Percentiles rank a stretch among this genome's conserved stretches.
Evolutionary conservation across 1,140 invertebrate genomes (phyloP).

Genomic region (Propsilocerus akamusi): DNA sequence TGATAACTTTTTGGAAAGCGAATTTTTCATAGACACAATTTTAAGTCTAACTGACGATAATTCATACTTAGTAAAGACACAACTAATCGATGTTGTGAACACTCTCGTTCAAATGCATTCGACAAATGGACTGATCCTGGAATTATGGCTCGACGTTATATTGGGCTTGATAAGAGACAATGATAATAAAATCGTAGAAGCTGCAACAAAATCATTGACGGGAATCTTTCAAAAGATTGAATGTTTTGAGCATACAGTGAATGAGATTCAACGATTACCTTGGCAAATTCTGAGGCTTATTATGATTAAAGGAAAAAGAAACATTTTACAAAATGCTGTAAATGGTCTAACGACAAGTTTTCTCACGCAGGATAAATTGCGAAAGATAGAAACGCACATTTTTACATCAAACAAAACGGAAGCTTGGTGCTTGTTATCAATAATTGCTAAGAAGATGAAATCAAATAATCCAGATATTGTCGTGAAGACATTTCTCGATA

Average conservation of each 20-base stretch:
- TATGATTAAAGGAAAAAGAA: background rate
- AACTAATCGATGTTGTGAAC: background rate
- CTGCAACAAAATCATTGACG: background rate
- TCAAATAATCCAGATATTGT: background rate
- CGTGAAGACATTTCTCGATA: background rate
- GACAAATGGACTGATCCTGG: background rate
- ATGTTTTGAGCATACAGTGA: background rate
- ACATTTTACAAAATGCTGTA: background rate
- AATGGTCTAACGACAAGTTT: background rate
- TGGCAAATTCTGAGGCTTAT: background rate
- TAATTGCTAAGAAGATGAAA: background rate
- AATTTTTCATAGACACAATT: background rate
- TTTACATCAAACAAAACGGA: background rate
- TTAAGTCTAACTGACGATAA: background rate
- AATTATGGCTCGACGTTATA: background rate
- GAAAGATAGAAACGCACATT: background rate
- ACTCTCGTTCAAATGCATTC: background rate
- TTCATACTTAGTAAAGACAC: background rate
- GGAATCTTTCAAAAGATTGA: background rate
- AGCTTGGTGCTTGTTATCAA: background rate
- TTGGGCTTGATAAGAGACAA: background rate
- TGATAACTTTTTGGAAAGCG: background rate
- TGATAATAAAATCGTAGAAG: background rate
- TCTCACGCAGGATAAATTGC: background rate
- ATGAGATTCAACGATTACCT: background rate